Conservation (phyloP, 2,888 invertebrate species). For the Drosophila monieri region DNA sequence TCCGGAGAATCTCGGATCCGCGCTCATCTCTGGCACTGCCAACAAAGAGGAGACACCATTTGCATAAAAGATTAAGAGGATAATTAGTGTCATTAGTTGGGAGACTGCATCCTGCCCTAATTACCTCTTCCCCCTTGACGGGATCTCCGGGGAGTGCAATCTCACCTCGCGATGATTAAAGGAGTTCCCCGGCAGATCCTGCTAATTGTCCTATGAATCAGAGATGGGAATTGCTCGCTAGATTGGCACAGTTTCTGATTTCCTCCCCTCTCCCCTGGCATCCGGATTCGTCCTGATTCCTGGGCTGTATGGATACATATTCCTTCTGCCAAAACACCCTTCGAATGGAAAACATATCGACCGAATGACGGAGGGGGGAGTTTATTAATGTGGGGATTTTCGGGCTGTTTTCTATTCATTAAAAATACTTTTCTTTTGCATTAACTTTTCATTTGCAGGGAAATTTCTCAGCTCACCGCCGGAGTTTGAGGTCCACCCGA, state of each 20-base stretch:
- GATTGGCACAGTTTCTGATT: constrained; percentile 65
- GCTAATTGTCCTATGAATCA: constrained; percentile 50
- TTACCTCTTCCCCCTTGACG: neutral
- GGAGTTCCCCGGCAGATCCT: constrained; percentile 22
- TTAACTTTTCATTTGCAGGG: constrained; percentile 76
- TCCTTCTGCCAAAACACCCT: constrained; percentile 36
- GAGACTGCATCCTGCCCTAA: constrained; percentile 28
- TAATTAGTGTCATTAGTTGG: constrained; percentile 76
- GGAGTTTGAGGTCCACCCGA: constrained; percentile 28
- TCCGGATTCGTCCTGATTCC: no score
- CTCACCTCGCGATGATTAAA: constrained; percentile 26
- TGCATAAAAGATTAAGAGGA: constrained; percentile 74
- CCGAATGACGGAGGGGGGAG: constrained; percentile 19
- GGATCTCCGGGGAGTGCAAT: constrained; percentile 19
- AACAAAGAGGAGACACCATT: constrained; percentile 57
- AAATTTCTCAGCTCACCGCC: constrained; percentile 41
- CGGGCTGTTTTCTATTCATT: constrained; percentile 76
- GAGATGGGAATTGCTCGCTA: constrained; percentile 40
- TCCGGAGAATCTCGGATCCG: constrained; percentile 9
- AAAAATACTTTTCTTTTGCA: constrained; percentile 77
- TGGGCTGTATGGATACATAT: constrained; percentile 39
- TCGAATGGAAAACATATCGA: neutral
- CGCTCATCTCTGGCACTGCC: constrained; percentile 45
- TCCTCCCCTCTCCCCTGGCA: neutral
- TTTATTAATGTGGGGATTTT: constrained; percentile 70